Base-by-base conservation (phyloP, 2,113 vertebrate genomes). In the Chaenocephalus aceratus region DNA sequence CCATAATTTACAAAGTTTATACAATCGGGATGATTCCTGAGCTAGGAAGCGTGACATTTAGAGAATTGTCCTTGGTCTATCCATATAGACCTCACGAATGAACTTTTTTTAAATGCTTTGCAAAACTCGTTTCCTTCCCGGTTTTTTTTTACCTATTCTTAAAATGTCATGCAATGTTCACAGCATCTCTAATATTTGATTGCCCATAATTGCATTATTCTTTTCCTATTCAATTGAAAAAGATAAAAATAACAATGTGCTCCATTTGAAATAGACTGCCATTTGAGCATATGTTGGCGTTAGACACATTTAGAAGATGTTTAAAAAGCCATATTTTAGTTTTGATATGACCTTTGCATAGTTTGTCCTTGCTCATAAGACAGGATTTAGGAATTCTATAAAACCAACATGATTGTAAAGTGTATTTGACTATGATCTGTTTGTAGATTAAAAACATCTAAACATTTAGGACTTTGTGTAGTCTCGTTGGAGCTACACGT, bases 111-210 rank as follows among this genome's bases (percentile, higher is more conserved):
- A 0, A 10, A n/a, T 49, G 15, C 2, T 66, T 67, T 61, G 8
- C 11, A 10, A 51, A 58, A 59, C 12, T 26, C 26, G 2, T 52
- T 41, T 41, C 26, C 6, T 52, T 26, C 26, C 26, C 26, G 2
- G 2, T 26, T 41, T 41, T 18, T 57, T 76, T 46, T 52, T 23
- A 56, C 21, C 12, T 8, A 15, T 36, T 3, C 1, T 30, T 5
- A 21, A 52, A 12, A 45, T 73, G 12, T 18, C 3, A 64, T 49
- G 13, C 12, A 58, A 4, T 52, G 12, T 59, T 60, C 46, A 45
- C 14, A 11, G 8, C 48, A 59, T 51, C 15, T 80, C 2, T 26
- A 6, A 48, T n/a, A 69, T 69, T 57, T 79, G 10, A 51, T 64
- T 0, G 11, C 15, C 59, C 5, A 3, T 46, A 34, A 34, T 30